phyloP scores from a whole-genome alignment of 2,888 invertebrate species.

The Lamellibrachia columna region DNA sequence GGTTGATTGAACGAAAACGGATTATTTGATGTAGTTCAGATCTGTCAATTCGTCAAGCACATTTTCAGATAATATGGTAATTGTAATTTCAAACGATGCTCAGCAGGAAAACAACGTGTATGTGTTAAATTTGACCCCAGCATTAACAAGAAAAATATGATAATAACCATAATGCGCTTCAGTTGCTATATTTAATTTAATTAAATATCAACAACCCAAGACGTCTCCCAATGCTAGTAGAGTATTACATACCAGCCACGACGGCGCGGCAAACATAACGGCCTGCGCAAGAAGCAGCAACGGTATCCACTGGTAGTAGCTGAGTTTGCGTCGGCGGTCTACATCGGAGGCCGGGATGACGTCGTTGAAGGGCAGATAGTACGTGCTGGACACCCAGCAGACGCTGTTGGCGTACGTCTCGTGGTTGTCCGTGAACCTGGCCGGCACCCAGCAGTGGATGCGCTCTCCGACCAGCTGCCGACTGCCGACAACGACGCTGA shows the following conservation, averaged over 20 bases:
- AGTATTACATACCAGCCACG: neutral
- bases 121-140: no score
- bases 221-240: neutral
- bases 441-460: constrained; percentile 17
- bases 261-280: neutral
- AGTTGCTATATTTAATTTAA: no score
- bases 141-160: no score
- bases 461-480: constrained; percentile 6
- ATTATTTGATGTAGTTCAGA: no score
- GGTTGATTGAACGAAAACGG: no score
- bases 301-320: constrained; percentile 12
- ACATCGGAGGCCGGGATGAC: constrained; percentile 1
- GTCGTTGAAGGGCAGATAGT: constrained; percentile 13
- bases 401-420: constrained; percentile 19
- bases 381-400: constrained; percentile 21
- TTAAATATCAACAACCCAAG: no score
- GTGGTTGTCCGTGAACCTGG: constrained; percentile 17
- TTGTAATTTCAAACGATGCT: no score
- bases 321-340: neutral
- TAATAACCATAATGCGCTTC: no score
- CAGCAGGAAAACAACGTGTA: no score
- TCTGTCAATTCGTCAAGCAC: no score
- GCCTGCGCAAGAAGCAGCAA: neutral
- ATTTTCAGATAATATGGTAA: no score
- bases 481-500: constrained; percentile 17